Evolutionary conservation across 2,888 invertebrate species (phyloP), one percentile per base, ranked within the genome.

Genomic region (Parelbella ahira): DNA sequence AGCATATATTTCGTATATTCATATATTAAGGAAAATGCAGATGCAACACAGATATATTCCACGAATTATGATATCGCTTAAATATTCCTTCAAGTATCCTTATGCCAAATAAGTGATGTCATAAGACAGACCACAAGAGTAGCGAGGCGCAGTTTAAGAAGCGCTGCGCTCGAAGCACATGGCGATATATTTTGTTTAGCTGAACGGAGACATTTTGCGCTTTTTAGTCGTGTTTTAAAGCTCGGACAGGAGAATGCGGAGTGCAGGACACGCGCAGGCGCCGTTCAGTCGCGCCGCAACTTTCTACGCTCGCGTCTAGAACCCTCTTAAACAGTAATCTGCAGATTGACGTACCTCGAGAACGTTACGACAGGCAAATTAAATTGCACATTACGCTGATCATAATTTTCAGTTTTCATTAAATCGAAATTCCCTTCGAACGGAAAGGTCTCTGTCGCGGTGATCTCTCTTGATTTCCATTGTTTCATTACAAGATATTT

Each of bases 241-340:
- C 67, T 68, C 68, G 65, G 63, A 66, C 75, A 74, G 80, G 75
- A 75, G 80, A 83, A 82, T 78, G 79, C 83, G 78, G 73, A 71
- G 80, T 77, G 79, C 86, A 84, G 87, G 87, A 87, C 82, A 72
- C 62, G 58, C 65, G 61, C 69, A 70, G 87, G 87, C 87, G 87
- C 87, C 87, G 68, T 56, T 49, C 60, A 75, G 87, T 83, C 86
- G 86, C 86, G 86, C 73, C 86, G 62, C 84, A 82, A 86, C 87
- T 87, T 87, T 87, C 87, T 87, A 87, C 87, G 70, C 64, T 73
- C 66, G 72, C 75, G 82, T 86, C 83, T 86, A 86, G 79, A 87
- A 68, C 80, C 69, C 69, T 80, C 73, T 81, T 83, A 82, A 80
- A 81, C 84, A 65, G 83, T 83, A 86, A 86, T 86, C 84, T 74